Evolutionary conservation across 2,113 vertebrate species (phyloP).

Genomic region (Melanerpes formicivorus): DNA sequence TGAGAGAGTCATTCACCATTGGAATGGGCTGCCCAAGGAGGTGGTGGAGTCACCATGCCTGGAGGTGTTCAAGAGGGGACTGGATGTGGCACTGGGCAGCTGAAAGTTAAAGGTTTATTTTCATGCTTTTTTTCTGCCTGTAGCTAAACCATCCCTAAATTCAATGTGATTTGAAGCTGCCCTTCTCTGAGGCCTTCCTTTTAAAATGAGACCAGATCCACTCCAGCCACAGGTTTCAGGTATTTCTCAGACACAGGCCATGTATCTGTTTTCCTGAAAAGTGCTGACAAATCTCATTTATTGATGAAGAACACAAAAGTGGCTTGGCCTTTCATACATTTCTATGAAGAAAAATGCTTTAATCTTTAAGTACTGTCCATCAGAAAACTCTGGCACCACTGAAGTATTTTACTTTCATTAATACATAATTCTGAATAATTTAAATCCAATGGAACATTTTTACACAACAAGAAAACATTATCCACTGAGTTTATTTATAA

Average conservation of each 20-base stretch:
- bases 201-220: not conserved
- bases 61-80: too few relatives aligned
- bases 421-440: slow-evolving; percentile 20
- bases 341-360: not conserved
- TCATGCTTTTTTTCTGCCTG: not conserved
- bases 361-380: slow-evolving; percentile 8
- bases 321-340: not conserved
- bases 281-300: not conserved
- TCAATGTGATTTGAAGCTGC: not conserved
- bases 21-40: too few relatives aligned
- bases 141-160: not conserved
- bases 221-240: not conserved
- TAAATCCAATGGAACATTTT: slow-evolving; percentile 24
- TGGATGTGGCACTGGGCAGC: too few relatives aligned
- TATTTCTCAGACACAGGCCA: not conserved
- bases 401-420: slow-evolving; percentile 28
- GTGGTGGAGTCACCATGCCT: too few relatives aligned
- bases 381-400: not conserved
- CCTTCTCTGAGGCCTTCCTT: not conserved
- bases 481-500: slow-evolving; percentile 51
- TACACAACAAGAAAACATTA: slow-evolving; percentile 25
- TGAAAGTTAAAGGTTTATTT: too few relatives aligned
- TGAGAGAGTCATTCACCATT: too few relatives aligned
- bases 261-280: not conserved
- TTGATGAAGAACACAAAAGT: slow-evolving; percentile 1